Evolutionary conservation across 2,113 vertebrate species (phyloP), one percentile per base, ranked within the genome.

Genomic region (Nothoprocta perdicaria): DNA sequence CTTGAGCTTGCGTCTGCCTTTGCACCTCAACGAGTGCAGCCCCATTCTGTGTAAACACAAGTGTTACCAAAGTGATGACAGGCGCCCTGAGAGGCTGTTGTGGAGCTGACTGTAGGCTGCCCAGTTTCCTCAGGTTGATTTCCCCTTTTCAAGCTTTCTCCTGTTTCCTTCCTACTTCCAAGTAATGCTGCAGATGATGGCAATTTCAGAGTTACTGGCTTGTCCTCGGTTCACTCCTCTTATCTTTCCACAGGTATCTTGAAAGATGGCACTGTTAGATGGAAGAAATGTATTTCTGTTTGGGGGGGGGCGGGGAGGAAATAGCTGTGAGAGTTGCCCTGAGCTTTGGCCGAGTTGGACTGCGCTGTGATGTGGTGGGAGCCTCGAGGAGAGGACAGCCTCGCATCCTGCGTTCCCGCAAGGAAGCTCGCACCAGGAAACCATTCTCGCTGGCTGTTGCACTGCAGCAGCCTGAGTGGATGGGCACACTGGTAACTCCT

Each of bases 141-240:
- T 65, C 22, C 82, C 7, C 21, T 68, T 62, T 69, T 3, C 3
- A 63, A 83, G 27, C 33, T 67, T 71, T 62, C 50, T 77, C 14
- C 26, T 48, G 13, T 67, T 83, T 80, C 74, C 8, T 10, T 86
- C 8, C 38, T 82, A 23, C 48, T 21, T 76, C 27, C 80, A 62
- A 85, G 7, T 50, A 71, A 17, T 29, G 6, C 19, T 14, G 46
- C 13, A 53, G 21, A 38, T 87, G 63, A 27, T 63, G 60, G 80
- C 83, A 71, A 85, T 69, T 71, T 77, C 23, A 3, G 24, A 66
- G 45, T 43, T 33, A 69, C 69, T n/a, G 24, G 10, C 27, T 76
- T 83, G 38, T 78, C 88, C 82, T 92, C 26, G 23, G 22, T 63
- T 96, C 45, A 63, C 50, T 18, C n/a, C 16, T 31, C 41, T 76